Base-by-base conservation (phyloP, 2,113 vertebrate genomes). In the Brienomyrus brachyistius region DNA sequence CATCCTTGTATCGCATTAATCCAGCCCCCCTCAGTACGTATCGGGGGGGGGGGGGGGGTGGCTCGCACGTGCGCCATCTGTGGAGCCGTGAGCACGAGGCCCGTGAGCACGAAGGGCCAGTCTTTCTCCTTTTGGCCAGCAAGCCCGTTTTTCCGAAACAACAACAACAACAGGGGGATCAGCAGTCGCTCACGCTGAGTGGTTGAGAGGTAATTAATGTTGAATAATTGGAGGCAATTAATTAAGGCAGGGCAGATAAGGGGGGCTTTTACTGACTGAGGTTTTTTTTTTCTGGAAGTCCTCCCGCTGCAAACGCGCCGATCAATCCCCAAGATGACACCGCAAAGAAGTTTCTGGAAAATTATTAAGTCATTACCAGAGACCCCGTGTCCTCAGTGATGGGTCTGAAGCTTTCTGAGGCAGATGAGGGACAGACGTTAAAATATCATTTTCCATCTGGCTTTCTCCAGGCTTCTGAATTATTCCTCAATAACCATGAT, bases 141-240 rank as follows among this genome's bases (percentile, higher is more conserved):
- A 31, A 48, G 80, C 80, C 40, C 45, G 11, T 23, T 59, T 31
- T 89, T 84, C 70, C 4, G 1, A 9, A 11, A 31, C n/a, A 84
- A 52, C 13, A 84, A 84, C 51, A 59, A 52, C 51, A 84, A 59
- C 52, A 19, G 35, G 47, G 43, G 27, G 52, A 89, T 27, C 80
- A 31, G 9, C n/a, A 40, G 80, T 47, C 43, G 40, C 51, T 89
- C 88, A 82, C 4, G 88, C 88, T 89, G 88, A 56, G 88, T 31
- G 56, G 51, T 23, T 56, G 88, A 89, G 80, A 62, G 88, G 88
- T 85, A 89, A 89, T 89, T 89, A 89, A 89, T 89, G 88, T 59
- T 56, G 88, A 82, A 82, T 89, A 89, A 89, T 89, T 35, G 88
- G 80, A 59, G 47, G 88, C 77, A 89, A 89, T 89, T 89, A 89